A percentile compares a stretch with the other conserved stretches of the same genome.
Evolutionary conservation across 64 coral and sea anemone species (phyloP).

Genomic region (Stylophora pistillata): DNA sequence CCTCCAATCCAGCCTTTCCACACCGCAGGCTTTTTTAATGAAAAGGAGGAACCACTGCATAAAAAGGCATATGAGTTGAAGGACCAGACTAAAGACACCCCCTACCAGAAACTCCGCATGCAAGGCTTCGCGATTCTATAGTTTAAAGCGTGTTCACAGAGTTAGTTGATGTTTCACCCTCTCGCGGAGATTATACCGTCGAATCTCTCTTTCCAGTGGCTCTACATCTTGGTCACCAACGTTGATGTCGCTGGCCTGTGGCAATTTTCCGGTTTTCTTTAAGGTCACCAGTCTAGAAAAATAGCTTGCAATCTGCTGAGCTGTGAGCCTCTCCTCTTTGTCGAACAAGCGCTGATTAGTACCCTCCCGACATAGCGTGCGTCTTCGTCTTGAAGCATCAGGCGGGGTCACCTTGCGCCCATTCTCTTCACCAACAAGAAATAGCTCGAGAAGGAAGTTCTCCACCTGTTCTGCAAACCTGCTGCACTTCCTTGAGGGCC

Average conservation of each 20-base stretch:
- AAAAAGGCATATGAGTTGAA: constrained; percentile 8
- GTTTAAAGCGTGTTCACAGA: constrained; percentile 33
- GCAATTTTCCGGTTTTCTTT: constrained; percentile 12
- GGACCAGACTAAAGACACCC: no score
- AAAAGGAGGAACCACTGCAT: constrained; percentile 13
- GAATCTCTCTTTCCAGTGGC: constrained; percentile 17
- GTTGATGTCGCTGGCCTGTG: background rate
- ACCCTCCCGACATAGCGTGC: background rate
- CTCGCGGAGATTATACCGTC: constrained; percentile 3
- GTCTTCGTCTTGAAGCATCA: constrained; percentile 20
- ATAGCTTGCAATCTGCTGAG: background rate
- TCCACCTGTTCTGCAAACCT: background rate
- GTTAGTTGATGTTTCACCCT: background rate
- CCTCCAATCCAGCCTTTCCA: no score
- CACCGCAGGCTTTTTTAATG: no score
- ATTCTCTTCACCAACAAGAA: constrained; percentile 16
- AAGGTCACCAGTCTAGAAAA: background rate
- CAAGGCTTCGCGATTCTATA: background rate
- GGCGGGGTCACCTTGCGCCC: background rate
- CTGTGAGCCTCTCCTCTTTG: constrained; percentile 19
- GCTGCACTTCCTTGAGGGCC: constrained; percentile 13
- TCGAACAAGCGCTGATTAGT: constrained; percentile 6
- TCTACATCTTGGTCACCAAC: background rate
- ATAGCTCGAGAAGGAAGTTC: constrained; percentile 21
- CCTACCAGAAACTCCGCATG: no score